These are phyloP conservation scores for Noctilio leporinus DNA, from an alignment of 2,113 vertebrate genomes.

Conservation along the genomic window DNA sequence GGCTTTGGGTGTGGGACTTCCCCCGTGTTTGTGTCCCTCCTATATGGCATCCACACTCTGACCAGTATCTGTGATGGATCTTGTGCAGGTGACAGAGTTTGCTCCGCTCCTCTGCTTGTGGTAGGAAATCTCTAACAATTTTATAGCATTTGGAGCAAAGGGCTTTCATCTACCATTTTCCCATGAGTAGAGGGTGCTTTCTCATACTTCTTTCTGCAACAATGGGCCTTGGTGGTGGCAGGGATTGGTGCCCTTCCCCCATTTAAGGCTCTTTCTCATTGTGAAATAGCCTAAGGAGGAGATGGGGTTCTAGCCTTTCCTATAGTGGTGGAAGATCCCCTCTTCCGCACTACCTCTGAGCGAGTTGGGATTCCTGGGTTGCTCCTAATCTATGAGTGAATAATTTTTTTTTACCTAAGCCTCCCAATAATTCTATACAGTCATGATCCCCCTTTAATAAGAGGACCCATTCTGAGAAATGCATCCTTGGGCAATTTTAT, in stretches of 20 bases:
- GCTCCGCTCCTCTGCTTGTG: background rate
- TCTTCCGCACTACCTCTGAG: background rate
- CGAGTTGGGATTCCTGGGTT: background rate
- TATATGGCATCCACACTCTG: background rate
- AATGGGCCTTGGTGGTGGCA: background rate
- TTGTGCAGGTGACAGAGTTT: background rate
- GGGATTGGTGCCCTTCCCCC: background rate
- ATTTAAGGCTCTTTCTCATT: background rate
- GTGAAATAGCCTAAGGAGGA: background rate
- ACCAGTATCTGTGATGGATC: background rate
- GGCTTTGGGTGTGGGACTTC: background rate
- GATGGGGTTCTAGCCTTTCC: background rate
- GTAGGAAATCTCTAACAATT: background rate
- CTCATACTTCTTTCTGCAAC: background rate
- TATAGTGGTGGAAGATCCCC: background rate
- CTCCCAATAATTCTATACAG: background rate
- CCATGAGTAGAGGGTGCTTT: background rate
- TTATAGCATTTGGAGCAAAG: background rate
- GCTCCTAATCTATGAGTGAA: background rate
- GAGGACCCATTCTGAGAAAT: background rate
- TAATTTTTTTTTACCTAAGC: background rate
- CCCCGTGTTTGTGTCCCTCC: background rate
- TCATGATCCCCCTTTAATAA: background rate
- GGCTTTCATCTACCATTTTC: background rate
- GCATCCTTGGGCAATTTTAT: background rate